phyloP scores from a whole-genome alignment of 2,888 invertebrate genomes.

The Lithophane semibrunnea region DNA sequence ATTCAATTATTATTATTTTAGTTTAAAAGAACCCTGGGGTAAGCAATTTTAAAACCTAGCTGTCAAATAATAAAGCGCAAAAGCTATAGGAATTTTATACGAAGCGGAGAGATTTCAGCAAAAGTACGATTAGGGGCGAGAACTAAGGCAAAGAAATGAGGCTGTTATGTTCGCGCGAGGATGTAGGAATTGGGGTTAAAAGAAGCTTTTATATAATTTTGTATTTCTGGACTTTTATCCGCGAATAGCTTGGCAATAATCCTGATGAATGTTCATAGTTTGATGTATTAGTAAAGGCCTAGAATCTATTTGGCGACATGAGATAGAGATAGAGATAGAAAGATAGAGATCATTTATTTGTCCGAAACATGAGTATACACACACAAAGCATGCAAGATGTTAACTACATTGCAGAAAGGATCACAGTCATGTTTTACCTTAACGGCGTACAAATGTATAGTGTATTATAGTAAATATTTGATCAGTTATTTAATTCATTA shows the following conservation, averaged over 20 bases:
- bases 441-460: too few relatives aligned
- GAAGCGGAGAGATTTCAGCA: conserved; percentile 28
- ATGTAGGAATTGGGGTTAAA: conserved; percentile 32
- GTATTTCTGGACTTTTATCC: conserved; percentile 31
- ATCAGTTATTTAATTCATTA: too few relatives aligned
- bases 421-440: too few relatives aligned
- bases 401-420: too few relatives aligned
- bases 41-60: neutral
- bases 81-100: conserved; percentile 23
- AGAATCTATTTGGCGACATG: conserved; percentile 1
- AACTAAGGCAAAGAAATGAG: conserved; percentile 45
- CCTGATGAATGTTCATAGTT: conserved; percentile 27
- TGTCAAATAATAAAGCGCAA: conserved; percentile 12
- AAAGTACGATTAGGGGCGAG: conserved; percentile 31
- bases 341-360: too few relatives aligned
- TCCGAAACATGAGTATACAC: too few relatives aligned
- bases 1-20: neutral
- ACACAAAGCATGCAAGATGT: too few relatives aligned
- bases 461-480: too few relatives aligned
- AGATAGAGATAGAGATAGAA: too few relatives aligned
- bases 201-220: conserved; percentile 36
- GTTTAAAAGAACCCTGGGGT: neutral
- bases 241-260: conserved; percentile 29
- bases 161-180: conserved; percentile 30
- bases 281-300: conserved; percentile 32